Percentiles rank a stretch among this genome's conserved stretches.
Conservation (phyloP, 2,797 vertebrate genomes). For the Ciconia nigra region DNA sequence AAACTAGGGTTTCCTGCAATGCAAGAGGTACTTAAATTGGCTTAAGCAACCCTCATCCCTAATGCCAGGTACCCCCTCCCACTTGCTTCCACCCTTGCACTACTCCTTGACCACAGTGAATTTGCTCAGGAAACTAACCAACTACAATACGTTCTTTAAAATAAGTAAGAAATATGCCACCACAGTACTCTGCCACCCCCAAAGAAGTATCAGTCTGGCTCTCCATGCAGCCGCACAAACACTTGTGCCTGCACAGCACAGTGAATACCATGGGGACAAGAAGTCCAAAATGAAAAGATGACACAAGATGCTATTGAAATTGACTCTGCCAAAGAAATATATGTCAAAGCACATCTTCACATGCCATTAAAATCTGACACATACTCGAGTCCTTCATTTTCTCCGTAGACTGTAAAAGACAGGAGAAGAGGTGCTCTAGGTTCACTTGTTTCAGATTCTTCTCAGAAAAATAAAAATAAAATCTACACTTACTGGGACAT, state of each 20-base stretch:
- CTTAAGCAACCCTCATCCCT: not conserved
- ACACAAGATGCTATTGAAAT: not conserved
- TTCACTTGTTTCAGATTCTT: not conserved
- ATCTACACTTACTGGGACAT: not conserved
- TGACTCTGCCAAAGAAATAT: not conserved
- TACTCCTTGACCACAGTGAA: not conserved
- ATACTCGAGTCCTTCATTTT: not conserved
- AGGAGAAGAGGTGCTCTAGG: not conserved
- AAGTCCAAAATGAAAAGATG: not conserved
- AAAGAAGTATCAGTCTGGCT: not conserved
- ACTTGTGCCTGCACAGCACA: not conserved
- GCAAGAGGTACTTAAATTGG: not conserved
- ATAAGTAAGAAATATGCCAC: not conserved
- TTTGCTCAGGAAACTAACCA: not conserved
- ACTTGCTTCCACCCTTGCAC: not conserved
- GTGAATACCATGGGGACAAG: not conserved
- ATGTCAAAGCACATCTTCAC: not conserved
- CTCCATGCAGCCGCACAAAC: not conserved
- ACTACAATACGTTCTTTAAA: not conserved
- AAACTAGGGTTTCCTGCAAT: not conserved
- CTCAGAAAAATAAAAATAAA: not conserved
- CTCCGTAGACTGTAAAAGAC: not conserved
- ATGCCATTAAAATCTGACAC: not conserved
- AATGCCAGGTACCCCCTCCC: not conserved
- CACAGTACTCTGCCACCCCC: not conserved